phyloP scores from a whole-genome alignment of 2,113 vertebrate species.

The Anguilla rostrata region DNA sequence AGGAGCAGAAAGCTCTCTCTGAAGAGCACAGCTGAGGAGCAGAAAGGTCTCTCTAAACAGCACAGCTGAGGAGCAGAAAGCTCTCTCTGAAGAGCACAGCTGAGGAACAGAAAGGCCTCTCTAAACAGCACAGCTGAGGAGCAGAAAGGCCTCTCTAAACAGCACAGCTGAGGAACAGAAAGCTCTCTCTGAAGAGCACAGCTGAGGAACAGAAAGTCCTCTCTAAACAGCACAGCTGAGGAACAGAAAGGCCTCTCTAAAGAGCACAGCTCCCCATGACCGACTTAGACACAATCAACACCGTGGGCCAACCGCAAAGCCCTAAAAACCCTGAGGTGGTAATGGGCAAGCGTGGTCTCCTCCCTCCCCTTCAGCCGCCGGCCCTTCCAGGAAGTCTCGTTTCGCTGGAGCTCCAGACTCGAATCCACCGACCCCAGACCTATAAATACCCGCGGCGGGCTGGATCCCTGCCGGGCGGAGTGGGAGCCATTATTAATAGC shows the following conservation, averaged over 20 bases:
- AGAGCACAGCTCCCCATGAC: not conserved
- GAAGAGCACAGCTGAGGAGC: no score
- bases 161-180: no score
- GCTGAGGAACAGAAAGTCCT: no score
- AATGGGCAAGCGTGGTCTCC: not conserved
- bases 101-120: no score
- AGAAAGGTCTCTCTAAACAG: no score
- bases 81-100: no score
- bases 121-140: not conserved
- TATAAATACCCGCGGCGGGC: conserved; percentile 23
- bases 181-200: no score
- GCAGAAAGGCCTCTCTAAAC: not conserved
- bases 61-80: no score
- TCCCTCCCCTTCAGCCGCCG: not conserved
- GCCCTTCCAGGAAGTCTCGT: conserved; percentile 18
- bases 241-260: no score
- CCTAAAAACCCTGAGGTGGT: not conserved
- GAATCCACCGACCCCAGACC: conserved; percentile 17
- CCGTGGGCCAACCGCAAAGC: not conserved
- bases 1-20: no score
- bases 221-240: no score
- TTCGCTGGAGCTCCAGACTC: not conserved
- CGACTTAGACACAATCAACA: not conserved
- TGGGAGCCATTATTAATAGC: conserved; percentile 30
- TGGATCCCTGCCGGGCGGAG: conserved; percentile 21